Evolutionary conservation across 2,113 vertebrate species (phyloP), one percentile per base, ranked within the genome.

Genomic region (Ibidorhyncha struthersii): DNA sequence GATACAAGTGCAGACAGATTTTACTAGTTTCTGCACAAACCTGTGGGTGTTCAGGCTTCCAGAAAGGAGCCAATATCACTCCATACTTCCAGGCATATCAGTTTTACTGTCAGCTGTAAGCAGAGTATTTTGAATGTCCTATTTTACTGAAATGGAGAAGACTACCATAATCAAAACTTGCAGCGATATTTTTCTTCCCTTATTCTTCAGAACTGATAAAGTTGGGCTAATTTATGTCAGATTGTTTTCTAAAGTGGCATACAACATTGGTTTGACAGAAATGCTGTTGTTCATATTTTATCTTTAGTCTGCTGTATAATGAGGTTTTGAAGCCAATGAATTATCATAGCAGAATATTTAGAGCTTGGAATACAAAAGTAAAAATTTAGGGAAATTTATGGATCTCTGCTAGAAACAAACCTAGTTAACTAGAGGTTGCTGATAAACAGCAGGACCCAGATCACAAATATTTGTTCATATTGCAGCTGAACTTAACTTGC

Each of bases 221-320:
- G 89, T 89, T 94, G 63, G 71, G 65, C 74, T 87, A 90, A 95
- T 97, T 93, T 97, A 87, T 97, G 95, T 97, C 87, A 93, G 97
- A 96, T 94, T 97, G 84, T 91, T 96, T 89, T 94, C 80, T 96
- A 90, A 86, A 90, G 67, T 84, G 89, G 81, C 74, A 89, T 58
- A 89, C 96, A 94, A 67, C 81, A 52, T 21, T 59, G 84, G 50
- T 95, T 95, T 97, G 96, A 98, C 95, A 97, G 96, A 97, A 97
- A 90, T 97, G 88, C 95, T 95, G 52, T 96, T 89, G 91, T 90
- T 87, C 80, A 66, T 93, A 82, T 96, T 96, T 97, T 93, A 71
- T 97, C 82, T 86, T 88, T 89, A 91, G 94, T 97, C 95, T 94
- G 90, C 93, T 96, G 89, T 93, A 25, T 86, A 95, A 94, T 88